Evolutionary conservation across 2,113 vertebrate genomes (phyloP).

Genomic region (Camelus bactrianus): DNA sequence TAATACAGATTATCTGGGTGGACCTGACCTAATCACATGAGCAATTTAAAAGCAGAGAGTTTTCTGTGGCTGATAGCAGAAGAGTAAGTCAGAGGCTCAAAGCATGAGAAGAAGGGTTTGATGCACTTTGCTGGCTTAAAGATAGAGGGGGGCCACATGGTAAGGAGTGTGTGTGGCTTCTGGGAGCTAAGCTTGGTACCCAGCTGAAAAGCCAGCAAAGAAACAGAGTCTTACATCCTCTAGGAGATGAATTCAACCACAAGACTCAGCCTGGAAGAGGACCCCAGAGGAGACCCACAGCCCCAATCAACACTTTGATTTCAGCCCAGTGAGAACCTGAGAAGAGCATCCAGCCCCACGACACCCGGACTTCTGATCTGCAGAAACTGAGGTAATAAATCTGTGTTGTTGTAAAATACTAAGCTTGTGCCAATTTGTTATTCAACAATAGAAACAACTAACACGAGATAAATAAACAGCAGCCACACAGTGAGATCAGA

Average conservation of each 20-base stretch:
- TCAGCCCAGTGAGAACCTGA: neutral
- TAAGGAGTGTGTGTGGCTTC: neutral
- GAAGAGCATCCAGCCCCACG: neutral
- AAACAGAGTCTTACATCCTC: neutral
- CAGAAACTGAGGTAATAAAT: neutral
- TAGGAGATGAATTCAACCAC: neutral
- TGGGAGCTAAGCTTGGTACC: neutral
- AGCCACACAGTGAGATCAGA: neutral
- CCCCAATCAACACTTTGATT: neutral
- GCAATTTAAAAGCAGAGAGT: neutral
- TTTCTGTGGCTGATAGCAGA: neutral
- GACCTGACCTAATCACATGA: neutral
- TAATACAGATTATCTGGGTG: neutral
- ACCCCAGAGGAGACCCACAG: neutral
- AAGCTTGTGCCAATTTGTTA: neutral
- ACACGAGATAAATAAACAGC: neutral
- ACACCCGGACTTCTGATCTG: neutral
- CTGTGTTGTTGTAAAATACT: neutral
- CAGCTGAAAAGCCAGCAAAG: neutral
- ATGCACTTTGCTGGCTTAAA: neutral
- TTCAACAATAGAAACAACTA: neutral
- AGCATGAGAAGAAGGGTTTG: neutral
- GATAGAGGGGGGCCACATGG: fast-evolving
- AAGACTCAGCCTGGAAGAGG: neutral
- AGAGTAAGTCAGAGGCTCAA: neutral